phyloP scores from a whole-genome alignment of 2,888 invertebrate genomes.

The Lacanobia oleracea region DNA sequence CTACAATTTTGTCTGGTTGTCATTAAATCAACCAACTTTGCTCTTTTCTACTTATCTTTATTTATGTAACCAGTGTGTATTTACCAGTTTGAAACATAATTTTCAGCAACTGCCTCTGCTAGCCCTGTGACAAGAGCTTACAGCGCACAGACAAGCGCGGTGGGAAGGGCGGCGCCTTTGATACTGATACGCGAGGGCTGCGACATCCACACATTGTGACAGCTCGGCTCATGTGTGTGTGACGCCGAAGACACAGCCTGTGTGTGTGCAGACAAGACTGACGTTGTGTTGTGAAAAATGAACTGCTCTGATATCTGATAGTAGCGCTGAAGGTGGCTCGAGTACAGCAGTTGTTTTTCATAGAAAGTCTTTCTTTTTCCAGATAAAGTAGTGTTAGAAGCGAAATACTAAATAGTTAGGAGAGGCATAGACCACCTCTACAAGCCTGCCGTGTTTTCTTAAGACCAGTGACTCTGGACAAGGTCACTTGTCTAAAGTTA shows the following conservation, averaged over 20 bases:
- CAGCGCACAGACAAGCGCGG: slow-evolving; percentile 1
- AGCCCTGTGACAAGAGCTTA: slow-evolving; percentile 43
- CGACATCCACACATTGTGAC: slow-evolving; percentile 49
- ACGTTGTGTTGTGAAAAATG: slow-evolving; percentile 39
- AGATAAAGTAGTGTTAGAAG: too few relatives aligned
- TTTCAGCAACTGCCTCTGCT: not conserved
- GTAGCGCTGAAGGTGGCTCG: not conserved
- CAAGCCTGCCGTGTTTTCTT: too few relatives aligned
- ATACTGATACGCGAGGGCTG: slow-evolving; percentile 65
- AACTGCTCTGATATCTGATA: slow-evolving; percentile 16
- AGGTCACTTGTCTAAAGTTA: too few relatives aligned
- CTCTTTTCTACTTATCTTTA: too few relatives aligned
- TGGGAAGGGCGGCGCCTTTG: slow-evolving; percentile 71
- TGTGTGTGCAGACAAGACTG: slow-evolving; percentile 29
- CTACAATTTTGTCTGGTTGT: too few relatives aligned
- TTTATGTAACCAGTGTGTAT: too few relatives aligned
- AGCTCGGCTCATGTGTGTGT: slow-evolving; percentile 3
- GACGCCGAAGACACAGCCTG: not conserved
- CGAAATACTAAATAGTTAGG: too few relatives aligned
- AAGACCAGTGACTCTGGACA: too few relatives aligned
- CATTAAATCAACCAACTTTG: too few relatives aligned
- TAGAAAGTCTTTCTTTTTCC: not conserved
- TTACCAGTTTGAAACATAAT: not conserved
- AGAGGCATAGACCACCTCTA: too few relatives aligned
- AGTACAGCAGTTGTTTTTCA: not conserved